Conservation (phyloP, 2,113 vertebrate species). For the Microtus montanus region DNA sequence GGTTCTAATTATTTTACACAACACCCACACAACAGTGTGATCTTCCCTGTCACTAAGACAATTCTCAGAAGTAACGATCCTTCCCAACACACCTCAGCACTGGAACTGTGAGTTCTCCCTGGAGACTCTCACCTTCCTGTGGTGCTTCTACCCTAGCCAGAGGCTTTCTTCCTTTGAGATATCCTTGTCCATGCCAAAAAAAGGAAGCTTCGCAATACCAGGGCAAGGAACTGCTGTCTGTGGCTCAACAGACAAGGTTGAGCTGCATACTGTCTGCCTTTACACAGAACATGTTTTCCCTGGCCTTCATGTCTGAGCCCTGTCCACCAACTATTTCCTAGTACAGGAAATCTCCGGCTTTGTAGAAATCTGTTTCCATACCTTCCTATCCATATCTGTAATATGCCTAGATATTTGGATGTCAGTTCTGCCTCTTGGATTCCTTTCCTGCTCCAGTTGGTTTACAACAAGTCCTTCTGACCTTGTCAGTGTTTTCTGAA, state of each 20-base stretch:
- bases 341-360: not conserved
- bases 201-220: not conserved
- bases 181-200: not conserved
- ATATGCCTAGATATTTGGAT: not conserved
- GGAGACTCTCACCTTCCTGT: not conserved
- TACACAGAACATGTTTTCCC: not conserved
- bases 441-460: not conserved
- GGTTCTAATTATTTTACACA: conserved; percentile 64
- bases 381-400: not conserved
- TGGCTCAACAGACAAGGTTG: not conserved
- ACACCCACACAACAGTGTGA: conserved; percentile 61
- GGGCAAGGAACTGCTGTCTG: not conserved
- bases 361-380: not conserved
- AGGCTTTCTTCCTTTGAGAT: not conserved
- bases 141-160: not conserved
- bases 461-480: not conserved
- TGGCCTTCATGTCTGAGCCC: not conserved
- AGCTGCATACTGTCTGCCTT: not conserved
- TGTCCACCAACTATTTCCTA: not conserved
- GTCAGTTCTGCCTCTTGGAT: not conserved
- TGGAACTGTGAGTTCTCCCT: not conserved
- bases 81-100: conserved; percentile 12
- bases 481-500: not conserved
- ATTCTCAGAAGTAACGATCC: conserved; percentile 12
- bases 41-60: conserved; percentile 42